Evolutionary conservation across 2,113 vertebrate species (phyloP).

Genomic region (Catharus bicknelli): DNA sequence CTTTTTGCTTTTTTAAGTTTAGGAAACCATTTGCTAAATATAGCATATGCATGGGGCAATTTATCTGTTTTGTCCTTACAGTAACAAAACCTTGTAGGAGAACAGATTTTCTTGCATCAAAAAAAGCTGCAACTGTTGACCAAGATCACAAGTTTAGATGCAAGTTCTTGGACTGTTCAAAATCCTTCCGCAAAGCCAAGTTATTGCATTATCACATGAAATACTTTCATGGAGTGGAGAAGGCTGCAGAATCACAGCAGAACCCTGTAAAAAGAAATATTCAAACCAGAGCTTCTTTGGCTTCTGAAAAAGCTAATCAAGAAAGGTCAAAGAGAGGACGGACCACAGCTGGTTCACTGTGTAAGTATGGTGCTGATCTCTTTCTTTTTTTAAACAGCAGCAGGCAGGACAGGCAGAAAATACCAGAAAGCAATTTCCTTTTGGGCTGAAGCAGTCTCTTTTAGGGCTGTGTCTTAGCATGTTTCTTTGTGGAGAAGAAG

Average conservation of each 20-base stretch:
- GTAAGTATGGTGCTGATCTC: conserved; percentile 76
- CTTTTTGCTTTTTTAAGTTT: not conserved
- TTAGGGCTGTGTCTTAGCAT: not conserved
- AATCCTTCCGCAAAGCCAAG: conserved; percentile 95
- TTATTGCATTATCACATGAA: conserved; percentile 97
- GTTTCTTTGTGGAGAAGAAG: not conserved
- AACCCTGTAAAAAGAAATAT: conserved; percentile 80
- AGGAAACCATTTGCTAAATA: conserved; percentile 20
- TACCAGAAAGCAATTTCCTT: not conserved
- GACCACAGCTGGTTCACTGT: conserved; percentile 81
- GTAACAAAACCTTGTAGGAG: conserved; percentile 91
- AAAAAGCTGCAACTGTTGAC: conserved; percentile 80
- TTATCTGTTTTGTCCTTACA: conserved; percentile 73
- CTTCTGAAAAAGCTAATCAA: conserved; percentile 78
- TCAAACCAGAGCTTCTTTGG: conserved; percentile 81
- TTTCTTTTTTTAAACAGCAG: not conserved
- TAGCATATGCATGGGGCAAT: conserved; percentile 48
- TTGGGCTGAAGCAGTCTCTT: not conserved
- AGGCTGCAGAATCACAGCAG: conserved; percentile 79
- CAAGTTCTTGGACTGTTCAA: conserved; percentile 87
- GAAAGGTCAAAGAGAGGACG: conserved; percentile 83
- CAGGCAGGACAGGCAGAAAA: not conserved
- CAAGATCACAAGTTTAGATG: conserved; percentile 96
- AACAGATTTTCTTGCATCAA: conserved; percentile 70
- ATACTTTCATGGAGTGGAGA: conserved; percentile 94